A percentile compares a stretch with the other conserved stretches of the same genome.
Evolutionary conservation across 2,797 vertebrate species (phyloP).

Genomic region (Hydrolagus colliei): DNA sequence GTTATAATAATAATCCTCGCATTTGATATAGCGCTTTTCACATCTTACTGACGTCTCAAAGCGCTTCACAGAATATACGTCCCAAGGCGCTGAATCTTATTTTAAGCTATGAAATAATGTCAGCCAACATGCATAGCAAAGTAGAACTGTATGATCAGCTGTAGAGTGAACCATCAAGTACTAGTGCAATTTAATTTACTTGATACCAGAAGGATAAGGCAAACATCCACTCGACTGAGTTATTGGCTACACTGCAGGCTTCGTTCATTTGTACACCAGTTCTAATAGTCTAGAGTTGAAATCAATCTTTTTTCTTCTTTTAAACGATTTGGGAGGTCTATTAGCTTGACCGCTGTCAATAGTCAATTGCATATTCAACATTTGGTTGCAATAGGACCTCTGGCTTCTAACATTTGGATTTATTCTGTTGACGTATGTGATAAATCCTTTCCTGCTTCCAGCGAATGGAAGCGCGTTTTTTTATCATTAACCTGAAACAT

Average conservation of each 20-base stretch:
- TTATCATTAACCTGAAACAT: not conserved
- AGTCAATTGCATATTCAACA: constrained; percentile 3
- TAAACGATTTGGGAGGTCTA: not conserved
- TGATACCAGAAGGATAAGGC: not conserved
- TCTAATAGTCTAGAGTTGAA: not conserved
- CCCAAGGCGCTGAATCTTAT: not conserved
- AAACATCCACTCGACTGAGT: not conserved
- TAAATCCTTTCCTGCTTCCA: constrained; percentile 21
- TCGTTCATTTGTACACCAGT: not conserved
- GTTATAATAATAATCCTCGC: no score
- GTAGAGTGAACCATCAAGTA: not conserved
- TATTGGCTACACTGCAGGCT: not conserved
- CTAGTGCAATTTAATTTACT: not conserved
- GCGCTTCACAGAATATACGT: no score
- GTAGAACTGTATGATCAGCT: not conserved
- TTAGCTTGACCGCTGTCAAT: no score
- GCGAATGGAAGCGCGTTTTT: not conserved
- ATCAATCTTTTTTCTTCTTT: not conserved
- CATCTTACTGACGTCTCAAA: no score
- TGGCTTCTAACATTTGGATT: constrained; percentile 18
- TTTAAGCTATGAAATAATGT: not conserved
- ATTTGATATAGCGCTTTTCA: no score
- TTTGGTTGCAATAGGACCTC: not conserved
- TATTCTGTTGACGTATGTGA: constrained; percentile 22
- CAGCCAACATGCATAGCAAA: not conserved